Conservation (phyloP, 1,140 invertebrate genomes). For the Drosophila lini region DNA sequence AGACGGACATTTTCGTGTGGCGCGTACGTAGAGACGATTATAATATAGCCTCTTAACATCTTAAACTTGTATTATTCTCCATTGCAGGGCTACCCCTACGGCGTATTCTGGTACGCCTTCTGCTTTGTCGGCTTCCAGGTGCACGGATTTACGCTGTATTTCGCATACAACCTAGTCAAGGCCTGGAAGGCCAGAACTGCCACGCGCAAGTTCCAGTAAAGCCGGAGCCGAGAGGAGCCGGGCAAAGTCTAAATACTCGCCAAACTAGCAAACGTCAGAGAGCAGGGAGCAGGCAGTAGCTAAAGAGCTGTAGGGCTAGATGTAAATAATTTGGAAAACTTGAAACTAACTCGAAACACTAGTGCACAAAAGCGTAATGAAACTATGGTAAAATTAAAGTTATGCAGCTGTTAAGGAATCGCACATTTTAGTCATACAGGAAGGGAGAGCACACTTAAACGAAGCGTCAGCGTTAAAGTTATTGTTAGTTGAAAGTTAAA, state of each 20-base stretch:
- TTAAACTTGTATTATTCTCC: background rate
- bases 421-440: slow-evolving; percentile 69
- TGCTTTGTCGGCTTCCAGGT: slow-evolving; percentile 95
- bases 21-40: slow-evolving; percentile 87
- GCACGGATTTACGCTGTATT: slow-evolving; percentile 95
- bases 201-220: slow-evolving; percentile 84
- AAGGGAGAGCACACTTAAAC: slow-evolving; percentile 23
- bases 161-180: slow-evolving; percentile 93
- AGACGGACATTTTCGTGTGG: slow-evolving; percentile 90
- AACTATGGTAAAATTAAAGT: slow-evolving; percentile 52
- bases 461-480: slow-evolving; percentile 70
- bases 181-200: slow-evolving; percentile 93
- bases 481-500: slow-evolving; percentile 74
- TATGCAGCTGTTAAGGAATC: slow-evolving; percentile 71
- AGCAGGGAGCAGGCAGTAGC: slow-evolving; percentile 31
- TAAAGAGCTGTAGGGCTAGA: slow-evolving; percentile 64
- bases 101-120: slow-evolving; percentile 97
- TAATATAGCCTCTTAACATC: too few species aligned
- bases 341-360: slow-evolving; percentile 61
- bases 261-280: slow-evolving; percentile 65
- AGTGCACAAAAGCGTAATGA: slow-evolving; percentile 65
- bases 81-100: slow-evolving; percentile 94
- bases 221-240: slow-evolving; percentile 19
- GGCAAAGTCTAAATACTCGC: slow-evolving; percentile 70
- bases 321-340: slow-evolving; percentile 74